phyloP scores from a whole-genome alignment of 2,113 vertebrate species.

The Nettapus auritus region DNA sequence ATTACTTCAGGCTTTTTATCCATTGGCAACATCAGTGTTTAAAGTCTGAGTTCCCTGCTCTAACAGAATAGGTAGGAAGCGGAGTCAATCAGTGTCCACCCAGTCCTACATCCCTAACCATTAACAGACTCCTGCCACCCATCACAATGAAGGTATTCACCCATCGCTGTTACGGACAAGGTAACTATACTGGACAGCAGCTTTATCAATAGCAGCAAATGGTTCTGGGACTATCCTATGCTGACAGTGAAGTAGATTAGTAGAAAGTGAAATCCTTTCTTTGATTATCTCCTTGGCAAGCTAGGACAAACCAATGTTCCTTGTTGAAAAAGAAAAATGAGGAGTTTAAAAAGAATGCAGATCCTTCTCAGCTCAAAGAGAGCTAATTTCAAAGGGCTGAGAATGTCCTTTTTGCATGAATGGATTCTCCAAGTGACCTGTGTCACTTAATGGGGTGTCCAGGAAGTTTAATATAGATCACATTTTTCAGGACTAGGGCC shows the following conservation, averaged over 20 bases:
- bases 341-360: not conserved
- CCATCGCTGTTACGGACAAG: accelerated
- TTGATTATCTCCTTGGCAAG: not conserved
- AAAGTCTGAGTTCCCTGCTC: not conserved
- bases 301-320: not conserved
- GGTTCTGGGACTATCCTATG: not conserved
- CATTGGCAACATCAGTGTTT: not conserved
- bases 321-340: not conserved
- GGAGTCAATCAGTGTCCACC: not conserved
- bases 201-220: not conserved
- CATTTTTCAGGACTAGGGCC: not conserved
- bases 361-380: not conserved
- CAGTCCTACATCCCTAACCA: not conserved
- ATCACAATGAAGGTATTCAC: not conserved
- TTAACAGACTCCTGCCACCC: not conserved
- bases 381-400: not conserved
- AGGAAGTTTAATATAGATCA: not conserved
- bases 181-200: not conserved
- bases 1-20: accelerated
- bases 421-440: not conserved
- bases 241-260: not conserved
- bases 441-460: not conserved
- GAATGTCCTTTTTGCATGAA: not conserved
- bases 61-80: not conserved
- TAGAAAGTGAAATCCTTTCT: not conserved